Conservation (phyloP, 2,888 invertebrate species). For the Oligia latruncula region DNA sequence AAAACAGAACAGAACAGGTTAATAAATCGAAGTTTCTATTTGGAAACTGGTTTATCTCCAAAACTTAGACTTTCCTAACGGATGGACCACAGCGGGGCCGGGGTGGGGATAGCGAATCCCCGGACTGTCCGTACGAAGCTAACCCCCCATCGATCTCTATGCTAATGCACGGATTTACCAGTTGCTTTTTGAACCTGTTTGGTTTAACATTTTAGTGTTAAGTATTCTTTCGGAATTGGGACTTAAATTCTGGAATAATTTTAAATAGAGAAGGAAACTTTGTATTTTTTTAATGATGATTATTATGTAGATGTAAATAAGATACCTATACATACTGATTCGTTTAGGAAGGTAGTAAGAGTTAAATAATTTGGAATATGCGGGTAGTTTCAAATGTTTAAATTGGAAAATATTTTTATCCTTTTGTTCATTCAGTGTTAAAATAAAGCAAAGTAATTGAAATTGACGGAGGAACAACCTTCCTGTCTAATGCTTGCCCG, state of each 20-base stretch:
- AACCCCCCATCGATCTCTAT: conserved; percentile 64
- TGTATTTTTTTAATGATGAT: not conserved
- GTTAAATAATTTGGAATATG: not conserved
- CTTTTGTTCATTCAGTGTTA: not conserved
- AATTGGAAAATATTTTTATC: not conserved
- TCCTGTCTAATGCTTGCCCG: not conserved
- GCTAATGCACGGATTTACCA: conserved; percentile 62
- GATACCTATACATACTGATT: too few species aligned
- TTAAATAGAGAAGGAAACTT: not conserved
- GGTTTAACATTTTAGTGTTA: conserved; percentile 47
- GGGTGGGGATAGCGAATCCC: conserved; percentile 40
- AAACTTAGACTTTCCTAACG: conserved; percentile 60
- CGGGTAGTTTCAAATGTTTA: not conserved
- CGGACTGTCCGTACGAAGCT: conserved; percentile 43
- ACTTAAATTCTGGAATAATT: conserved; percentile 6
- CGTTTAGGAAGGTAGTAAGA: not conserved
- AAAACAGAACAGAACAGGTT: conserved; percentile 39
- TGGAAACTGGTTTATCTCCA: conserved; percentile 60
- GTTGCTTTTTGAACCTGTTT: conserved; percentile 63
- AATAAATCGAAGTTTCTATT: conserved; percentile 62
- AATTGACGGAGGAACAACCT: not conserved
- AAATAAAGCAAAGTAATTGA: not conserved
- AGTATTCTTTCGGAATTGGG: conserved; percentile 26
- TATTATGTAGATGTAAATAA: not conserved
- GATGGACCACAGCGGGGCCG: conserved; percentile 49